These are phyloP conservation scores for Macrosoma leucophasiata DNA, from an alignment of 2,888 invertebrate species.

Conservation along the genomic window DNA sequence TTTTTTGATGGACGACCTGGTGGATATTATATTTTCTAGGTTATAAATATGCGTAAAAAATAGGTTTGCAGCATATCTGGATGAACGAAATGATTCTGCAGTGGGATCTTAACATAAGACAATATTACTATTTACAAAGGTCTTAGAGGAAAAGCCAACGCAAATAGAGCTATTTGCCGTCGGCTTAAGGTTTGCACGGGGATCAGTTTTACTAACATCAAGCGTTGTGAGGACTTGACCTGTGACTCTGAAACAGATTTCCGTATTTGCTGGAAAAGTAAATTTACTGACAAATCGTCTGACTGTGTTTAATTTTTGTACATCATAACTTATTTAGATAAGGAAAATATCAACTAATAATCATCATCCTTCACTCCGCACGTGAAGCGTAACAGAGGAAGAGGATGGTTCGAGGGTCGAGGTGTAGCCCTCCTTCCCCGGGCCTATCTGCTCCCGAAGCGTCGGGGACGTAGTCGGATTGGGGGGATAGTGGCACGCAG, in stretches of 20 bases:
- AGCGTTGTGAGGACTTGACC: background rate
- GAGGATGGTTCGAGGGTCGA: too few species aligned
- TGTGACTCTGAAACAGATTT: background rate
- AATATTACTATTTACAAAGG: slow-evolving; percentile 57
- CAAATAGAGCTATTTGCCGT: slow-evolving; percentile 50
- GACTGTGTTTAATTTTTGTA: background rate
- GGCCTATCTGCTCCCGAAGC: too few species aligned
- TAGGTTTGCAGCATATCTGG: background rate
- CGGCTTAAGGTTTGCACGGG: slow-evolving; percentile 39
- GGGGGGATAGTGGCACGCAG: too few species aligned
- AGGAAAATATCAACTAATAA: too few species aligned
- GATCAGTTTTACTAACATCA: slow-evolving; percentile 34
- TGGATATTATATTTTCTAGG: background rate
- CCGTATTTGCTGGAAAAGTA: background rate
- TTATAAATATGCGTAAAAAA: background rate
- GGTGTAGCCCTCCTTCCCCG: too few species aligned
- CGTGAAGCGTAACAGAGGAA: too few species aligned
- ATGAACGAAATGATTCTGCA: background rate
- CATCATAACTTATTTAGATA: background rate
- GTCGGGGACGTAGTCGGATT: too few species aligned
- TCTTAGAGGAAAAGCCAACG: slow-evolving; percentile 38
- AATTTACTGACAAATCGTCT: slow-evolving; percentile 1
- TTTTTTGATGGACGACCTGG: too few species aligned
- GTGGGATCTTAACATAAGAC: slow-evolving; percentile 25
- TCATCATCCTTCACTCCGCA: too few species aligned